Percentiles rank a stretch among this genome's conserved stretches.
phyloP scores from a whole-genome alignment of 2,888 invertebrate species.

The Drosophila prostipennis region DNA sequence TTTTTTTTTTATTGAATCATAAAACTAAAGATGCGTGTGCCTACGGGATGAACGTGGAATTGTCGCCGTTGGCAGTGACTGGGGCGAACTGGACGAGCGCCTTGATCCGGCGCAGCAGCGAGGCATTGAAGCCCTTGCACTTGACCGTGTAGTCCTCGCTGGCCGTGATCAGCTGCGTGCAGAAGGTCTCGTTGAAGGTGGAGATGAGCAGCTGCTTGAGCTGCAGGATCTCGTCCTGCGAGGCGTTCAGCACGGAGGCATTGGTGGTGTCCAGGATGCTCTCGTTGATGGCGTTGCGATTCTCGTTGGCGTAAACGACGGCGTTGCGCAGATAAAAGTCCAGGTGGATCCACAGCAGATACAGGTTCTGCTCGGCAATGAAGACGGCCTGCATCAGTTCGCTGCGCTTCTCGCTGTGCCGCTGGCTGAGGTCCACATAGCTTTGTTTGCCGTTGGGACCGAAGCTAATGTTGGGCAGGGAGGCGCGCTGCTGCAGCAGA shows the following conservation, averaged over 20 bases:
- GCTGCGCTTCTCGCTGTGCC: constrained; percentile 86
- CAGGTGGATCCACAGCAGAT: constrained; percentile 91
- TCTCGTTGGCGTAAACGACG: constrained; percentile 84
- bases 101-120: constrained; percentile 91
- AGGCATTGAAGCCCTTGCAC: constrained; percentile 90
- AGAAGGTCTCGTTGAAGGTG: constrained; percentile 91
- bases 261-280: constrained; percentile 64
- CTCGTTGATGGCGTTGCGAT: constrained; percentile 61
- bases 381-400: constrained; percentile 87
- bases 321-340: constrained; percentile 89
- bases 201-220: constrained; percentile 90
- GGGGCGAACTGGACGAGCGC: constrained; percentile 91
- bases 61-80: constrained; percentile 4
- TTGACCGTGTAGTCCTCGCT: constrained; percentile 87
- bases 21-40: not conserved
- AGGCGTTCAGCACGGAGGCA: constrained; percentile 86
- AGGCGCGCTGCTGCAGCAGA: constrained; percentile 74
- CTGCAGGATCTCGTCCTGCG: constrained; percentile 88
- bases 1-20: not conserved
- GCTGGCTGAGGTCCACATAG: constrained; percentile 84
- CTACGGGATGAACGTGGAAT: constrained; percentile 5
- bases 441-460: constrained; percentile 80
- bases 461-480: constrained; percentile 56
- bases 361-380: constrained; percentile 89
- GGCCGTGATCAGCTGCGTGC: constrained; percentile 89